Evolutionary conservation across 2,113 vertebrate species (phyloP).

Genomic region (Felis catus): F.catus_Fca126_mat1.0 CM031412.1:1544001-1544500

Average conservation of each 20-base stretch:
- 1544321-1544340: neutral
- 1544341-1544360: neutral
- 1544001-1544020: neutral
- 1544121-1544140: neutral
- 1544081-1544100: neutral
- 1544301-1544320: neutral
- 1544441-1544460: neutral
- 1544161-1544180: neutral
- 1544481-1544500: neutral
- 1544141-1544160: neutral
- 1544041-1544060: too few species aligned
- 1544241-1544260: neutral
- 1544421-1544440: neutral
- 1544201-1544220: neutral
- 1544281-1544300: neutral
- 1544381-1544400: neutral
- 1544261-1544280: neutral
- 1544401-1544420: neutral
- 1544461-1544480: neutral
- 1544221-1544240: neutral
- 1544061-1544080: neutral
- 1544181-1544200: neutral
- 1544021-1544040: neutral
- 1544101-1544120: neutral
- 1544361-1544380: neutral